Conservation (phyloP, 2,797 vertebrate species). For the Staurois parvus region DNA sequence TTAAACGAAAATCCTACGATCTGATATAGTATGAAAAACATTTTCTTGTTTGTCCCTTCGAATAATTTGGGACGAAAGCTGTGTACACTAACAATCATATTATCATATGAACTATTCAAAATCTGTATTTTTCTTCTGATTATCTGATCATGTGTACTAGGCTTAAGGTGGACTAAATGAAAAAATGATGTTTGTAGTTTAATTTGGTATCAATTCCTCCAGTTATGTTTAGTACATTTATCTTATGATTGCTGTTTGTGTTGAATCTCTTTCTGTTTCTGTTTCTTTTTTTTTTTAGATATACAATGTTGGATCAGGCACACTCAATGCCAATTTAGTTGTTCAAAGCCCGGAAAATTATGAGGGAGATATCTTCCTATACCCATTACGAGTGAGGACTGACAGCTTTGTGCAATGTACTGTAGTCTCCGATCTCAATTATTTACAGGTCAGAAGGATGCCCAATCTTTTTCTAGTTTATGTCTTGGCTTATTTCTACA, state of each 20-base stretch:
- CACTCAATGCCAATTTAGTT: conserved; percentile 69
- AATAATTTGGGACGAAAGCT: no score
- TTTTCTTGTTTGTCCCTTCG: no score
- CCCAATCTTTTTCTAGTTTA: background rate
- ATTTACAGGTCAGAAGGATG: conserved; percentile 68
- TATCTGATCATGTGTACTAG: no score
- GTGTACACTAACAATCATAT: no score
- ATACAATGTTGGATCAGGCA: conserved; percentile 81
- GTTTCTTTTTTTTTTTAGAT: conserved; percentile 69
- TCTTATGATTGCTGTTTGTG: background rate
- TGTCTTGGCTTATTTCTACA: background rate
- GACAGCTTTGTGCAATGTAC: conserved; percentile 78
- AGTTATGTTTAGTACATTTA: no score
- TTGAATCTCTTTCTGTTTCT: background rate
- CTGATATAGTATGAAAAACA: no score
- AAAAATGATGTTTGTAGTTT: no score
- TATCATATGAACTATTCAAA: no score
- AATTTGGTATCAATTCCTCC: no score
- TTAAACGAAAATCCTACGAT: no score
- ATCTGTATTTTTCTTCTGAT: no score
- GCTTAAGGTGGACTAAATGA: no score
- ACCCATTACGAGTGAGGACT: conserved; percentile 72
- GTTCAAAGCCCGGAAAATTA: conserved; percentile 74
- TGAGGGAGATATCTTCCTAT: conserved; percentile 72
- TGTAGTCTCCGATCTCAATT: conserved; percentile 66